A percentile compares a stretch with the other conserved stretches of the same genome.
Conservation (phyloP, 1,140 invertebrate species). For the Cyrtorhinus lividipennis region DNA sequence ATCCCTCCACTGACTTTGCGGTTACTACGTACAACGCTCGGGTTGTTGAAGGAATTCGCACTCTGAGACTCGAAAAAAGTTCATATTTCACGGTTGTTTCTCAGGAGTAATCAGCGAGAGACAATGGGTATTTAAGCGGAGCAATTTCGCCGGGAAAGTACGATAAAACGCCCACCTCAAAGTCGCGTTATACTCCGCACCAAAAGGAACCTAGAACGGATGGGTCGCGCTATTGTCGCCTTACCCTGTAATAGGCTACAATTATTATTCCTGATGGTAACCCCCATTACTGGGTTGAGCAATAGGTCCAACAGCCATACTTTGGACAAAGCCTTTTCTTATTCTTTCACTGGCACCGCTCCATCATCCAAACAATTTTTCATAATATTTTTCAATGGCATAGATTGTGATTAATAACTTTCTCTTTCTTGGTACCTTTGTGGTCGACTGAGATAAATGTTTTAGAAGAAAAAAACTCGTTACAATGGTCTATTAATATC, state of each 20-base stretch:
- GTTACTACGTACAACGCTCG: too few relatives aligned
- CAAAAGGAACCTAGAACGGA: not conserved
- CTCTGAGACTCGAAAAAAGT: not conserved
- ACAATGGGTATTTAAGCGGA: not conserved
- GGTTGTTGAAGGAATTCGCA: not conserved
- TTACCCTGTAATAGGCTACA: not conserved
- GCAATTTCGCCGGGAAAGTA: not conserved
- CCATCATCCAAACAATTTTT: not conserved
- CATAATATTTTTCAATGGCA: not conserved
- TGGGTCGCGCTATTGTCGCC: not conserved
- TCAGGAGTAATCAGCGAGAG: not conserved
- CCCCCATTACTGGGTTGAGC: not conserved
- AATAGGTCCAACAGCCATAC: too few relatives aligned
- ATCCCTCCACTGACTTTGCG: not conserved
- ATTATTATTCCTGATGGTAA: not conserved
- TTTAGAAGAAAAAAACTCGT: too few relatives aligned
- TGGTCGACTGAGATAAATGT: too few relatives aligned
- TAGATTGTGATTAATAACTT: not conserved
- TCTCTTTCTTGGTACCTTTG: not conserved
- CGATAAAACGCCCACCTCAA: not conserved
- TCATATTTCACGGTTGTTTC: not conserved
- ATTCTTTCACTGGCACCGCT: not conserved
- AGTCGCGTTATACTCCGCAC: too few relatives aligned
- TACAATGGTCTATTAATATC: too few relatives aligned
- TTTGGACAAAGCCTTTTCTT: not conserved